Evolutionary conservation across 2,113 vertebrate genomes (phyloP).

Genomic region (Oncorhynchus keta): DNA sequence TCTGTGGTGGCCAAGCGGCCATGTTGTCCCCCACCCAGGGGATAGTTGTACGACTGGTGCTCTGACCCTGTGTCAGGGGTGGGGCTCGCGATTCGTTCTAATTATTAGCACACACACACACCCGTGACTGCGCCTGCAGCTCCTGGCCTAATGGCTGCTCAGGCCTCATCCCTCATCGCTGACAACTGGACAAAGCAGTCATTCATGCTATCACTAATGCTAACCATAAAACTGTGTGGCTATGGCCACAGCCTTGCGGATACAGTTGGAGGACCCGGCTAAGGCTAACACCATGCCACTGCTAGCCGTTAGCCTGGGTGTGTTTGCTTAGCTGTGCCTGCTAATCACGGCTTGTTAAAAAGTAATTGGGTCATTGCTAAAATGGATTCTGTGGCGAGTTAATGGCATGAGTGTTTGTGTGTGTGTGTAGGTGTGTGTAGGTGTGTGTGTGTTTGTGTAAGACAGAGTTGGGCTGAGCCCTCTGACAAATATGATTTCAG

Average conservation of each 20-base stretch:
- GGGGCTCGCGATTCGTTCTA: slow-evolving; percentile 68
- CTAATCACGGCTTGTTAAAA: slow-evolving; percentile 67
- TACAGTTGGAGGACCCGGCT: slow-evolving; percentile 36
- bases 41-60: slow-evolving; percentile 45
- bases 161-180: slow-evolving; percentile 73
- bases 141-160: slow-evolving; percentile 68
- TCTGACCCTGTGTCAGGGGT: slow-evolving; percentile 74
- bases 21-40: slow-evolving; percentile 44
- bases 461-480: neutral
- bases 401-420: slow-evolving; percentile 33
- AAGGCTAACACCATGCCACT: neutral
- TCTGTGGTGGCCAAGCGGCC: slow-evolving; percentile 60
- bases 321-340: slow-evolving; percentile 66
- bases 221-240: slow-evolving; percentile 59
- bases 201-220: slow-evolving; percentile 70
- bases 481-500: too few relatives aligned
- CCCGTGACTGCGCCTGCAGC: slow-evolving; percentile 58
- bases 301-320: slow-evolving; percentile 25
- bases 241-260: slow-evolving; percentile 61
- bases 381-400: slow-evolving; percentile 42
- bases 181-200: slow-evolving; percentile 76
- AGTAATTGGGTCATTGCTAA: slow-evolving; percentile 56
- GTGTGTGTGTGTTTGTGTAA: slow-evolving; percentile 32
- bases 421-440: slow-evolving; percentile 39
- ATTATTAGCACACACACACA: slow-evolving; percentile 67